A percentile compares a stretch with the other conserved stretches of the same genome.
These are phyloP conservation scores for Lota lota DNA, from an alignment of 2,113 vertebrate genomes.

Conservation along the genomic window DNA sequence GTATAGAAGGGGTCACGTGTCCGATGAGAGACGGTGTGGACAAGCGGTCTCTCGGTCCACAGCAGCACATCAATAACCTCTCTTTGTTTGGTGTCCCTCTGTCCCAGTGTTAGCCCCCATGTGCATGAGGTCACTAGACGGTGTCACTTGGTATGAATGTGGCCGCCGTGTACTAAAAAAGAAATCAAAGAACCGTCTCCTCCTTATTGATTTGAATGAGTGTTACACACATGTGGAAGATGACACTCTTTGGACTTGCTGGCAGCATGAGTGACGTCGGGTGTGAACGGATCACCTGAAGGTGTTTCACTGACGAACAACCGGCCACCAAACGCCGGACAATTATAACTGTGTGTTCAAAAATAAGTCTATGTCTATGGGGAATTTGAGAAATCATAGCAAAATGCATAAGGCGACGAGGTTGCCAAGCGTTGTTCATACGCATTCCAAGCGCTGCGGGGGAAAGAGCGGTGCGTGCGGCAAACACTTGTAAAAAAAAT, in stretches of 20 bases:
- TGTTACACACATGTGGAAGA: slow-evolving; percentile 47
- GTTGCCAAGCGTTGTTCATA: slow-evolving; percentile 35
- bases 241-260: slow-evolving; percentile 35
- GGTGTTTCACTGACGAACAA: slow-evolving; percentile 16
- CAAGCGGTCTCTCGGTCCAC: slow-evolving; percentile 15
- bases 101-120: slow-evolving; percentile 41
- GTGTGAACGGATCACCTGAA: slow-evolving; percentile 34
- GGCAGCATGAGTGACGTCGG: slow-evolving; percentile 1
- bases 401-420: background rate
- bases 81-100: slow-evolving; percentile 40
- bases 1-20: background rate
- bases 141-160: slow-evolving; percentile 45
- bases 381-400: slow-evolving; percentile 9
- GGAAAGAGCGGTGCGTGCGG: slow-evolving; percentile 7
- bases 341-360: background rate
- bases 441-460: slow-evolving; percentile 18
- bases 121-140: slow-evolving; percentile 29
- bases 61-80: slow-evolving; percentile 33
- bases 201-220: slow-evolving; percentile 66
- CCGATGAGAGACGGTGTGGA: slow-evolving; percentile 4
- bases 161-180: slow-evolving; percentile 4
- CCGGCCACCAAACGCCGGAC: background rate
- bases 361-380: background rate
- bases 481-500: no score
- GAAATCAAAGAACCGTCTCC: background rate